Base-by-base conservation (phyloP, 2,797 vertebrate genomes). In the Macrochelys suwanniensis region DNA sequence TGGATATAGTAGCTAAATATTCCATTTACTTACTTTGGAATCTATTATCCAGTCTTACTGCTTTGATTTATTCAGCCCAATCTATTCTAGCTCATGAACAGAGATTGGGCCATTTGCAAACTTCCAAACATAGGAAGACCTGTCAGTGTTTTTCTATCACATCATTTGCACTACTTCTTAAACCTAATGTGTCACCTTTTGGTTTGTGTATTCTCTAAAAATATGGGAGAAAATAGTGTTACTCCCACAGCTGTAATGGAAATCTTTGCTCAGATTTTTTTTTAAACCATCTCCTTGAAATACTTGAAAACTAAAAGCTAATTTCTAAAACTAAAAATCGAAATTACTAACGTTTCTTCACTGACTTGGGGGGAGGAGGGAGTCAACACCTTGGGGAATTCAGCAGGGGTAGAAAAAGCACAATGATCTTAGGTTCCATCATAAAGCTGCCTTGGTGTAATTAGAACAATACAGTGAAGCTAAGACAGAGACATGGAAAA, bases 401-500 rank as follows among this genome's bases (percentile, higher is more conserved):
- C 71, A 28, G 42, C 12, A 80, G 37, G 88, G 47, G 45, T 0
- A 1, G 16, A 88, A 76, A 91, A 51, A 31, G n/a, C 1, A 1
- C 13, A 85, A 37, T n/a, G 65, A n/a, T 4, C 45, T 68, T 6
- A 85, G 57, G 21, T 54, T 42, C 82, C 17, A 82, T 47, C 45
- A 68, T 4, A 51, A 4, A 25, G 50, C 10, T 56, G n/a, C 15
- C 56, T 28, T 28, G 25, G n/a, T 56, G 11, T 56, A 45, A 56
- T 28, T 45, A 45, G 80, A 54, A 78, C 16, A 50, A 93, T 21
- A 83, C 1, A 15, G 12, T 25, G 10, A 79, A 84, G 17, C 7
- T 84, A 89, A 93, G 79, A 89, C 12, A 85, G 15, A 89, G 12
- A 87, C 88, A 78, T 2, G 2, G 53, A 54, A 92, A 94, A 88